Evolutionary conservation across 2,113 vertebrate species (phyloP).

Genomic region (Heterochromis multidens): DNA sequence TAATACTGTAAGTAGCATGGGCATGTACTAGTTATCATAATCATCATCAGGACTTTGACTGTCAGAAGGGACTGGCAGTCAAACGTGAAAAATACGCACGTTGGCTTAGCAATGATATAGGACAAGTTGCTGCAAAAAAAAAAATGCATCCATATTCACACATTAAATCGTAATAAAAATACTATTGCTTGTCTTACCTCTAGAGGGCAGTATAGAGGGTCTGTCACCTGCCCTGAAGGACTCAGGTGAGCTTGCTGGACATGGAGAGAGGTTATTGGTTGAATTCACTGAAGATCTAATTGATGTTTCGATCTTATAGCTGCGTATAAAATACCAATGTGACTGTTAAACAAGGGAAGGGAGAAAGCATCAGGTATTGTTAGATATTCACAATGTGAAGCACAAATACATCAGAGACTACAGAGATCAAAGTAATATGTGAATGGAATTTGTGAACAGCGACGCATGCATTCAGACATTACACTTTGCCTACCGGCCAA

Average conservation of each 20-base stretch:
- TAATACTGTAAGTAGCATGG: not conserved
- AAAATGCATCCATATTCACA: not conserved
- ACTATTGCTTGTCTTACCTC: slow-evolving; percentile 52
- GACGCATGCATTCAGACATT: not conserved
- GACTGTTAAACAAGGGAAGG: slow-evolving; percentile 59
- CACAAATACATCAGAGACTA: not conserved
- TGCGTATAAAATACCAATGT: slow-evolving; percentile 74
- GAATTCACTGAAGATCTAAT: slow-evolving; percentile 76
- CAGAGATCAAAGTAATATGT: not conserved
- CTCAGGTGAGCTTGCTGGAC: slow-evolving; percentile 73
- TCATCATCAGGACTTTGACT: not conserved
- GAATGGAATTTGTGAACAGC: not conserved
- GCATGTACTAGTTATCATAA: not conserved
- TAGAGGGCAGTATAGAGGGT: slow-evolving; percentile 51
- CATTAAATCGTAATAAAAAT: not conserved
- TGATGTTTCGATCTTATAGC: slow-evolving; percentile 86
- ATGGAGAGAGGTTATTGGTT: slow-evolving; percentile 78
- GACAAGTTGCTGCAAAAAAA: not conserved
- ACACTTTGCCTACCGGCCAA: slow-evolving; percentile 80
- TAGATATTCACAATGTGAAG: slow-evolving; percentile 42
- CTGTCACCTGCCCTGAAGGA: slow-evolving; percentile 60
- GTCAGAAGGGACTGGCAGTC: not conserved
- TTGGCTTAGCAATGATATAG: not conserved
- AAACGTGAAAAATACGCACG: not conserved
- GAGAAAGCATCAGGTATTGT: slow-evolving; percentile 47